phyloP scores from a whole-genome alignment of 2,797 vertebrate species.

The Hybognathus amarus region DNA sequence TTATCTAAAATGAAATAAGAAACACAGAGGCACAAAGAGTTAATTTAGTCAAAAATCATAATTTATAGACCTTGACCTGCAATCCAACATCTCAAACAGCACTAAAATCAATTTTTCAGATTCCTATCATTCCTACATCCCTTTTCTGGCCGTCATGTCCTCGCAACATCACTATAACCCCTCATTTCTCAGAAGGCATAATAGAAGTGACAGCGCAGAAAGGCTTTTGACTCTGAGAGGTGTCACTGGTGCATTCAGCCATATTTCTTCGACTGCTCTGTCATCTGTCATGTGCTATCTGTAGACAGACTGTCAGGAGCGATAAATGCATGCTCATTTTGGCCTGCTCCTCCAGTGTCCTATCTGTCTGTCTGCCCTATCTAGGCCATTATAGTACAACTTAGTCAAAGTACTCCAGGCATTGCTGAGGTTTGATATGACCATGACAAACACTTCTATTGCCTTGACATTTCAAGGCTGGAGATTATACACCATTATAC shows the following conservation, averaged over 20 bases:
- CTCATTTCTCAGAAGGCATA: constrained; percentile 32
- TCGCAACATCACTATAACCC: constrained; percentile 2
- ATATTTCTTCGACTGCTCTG: constrained; percentile 43
- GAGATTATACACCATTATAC: constrained; percentile 44
- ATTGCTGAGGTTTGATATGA: constrained; percentile 46
- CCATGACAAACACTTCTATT: constrained; percentile 37
- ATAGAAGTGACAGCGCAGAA: constrained; percentile 49
- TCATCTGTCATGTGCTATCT: constrained; percentile 59
- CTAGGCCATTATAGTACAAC: constrained; percentile 53
- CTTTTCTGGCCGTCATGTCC: background rate
- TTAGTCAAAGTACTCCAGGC: constrained; percentile 49
- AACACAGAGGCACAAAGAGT: background rate
- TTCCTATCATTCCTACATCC: constrained; percentile 9
- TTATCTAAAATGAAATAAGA: background rate
- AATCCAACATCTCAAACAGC: background rate
- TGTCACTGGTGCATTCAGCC: constrained; percentile 52
- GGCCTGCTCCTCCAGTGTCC: constrained; percentile 46
- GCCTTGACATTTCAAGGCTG: constrained; percentile 45
- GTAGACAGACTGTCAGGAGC: constrained; percentile 59
- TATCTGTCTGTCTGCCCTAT: constrained; percentile 55
- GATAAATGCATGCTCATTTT: constrained; percentile 54
- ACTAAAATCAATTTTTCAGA: background rate
- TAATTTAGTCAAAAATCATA: background rate
- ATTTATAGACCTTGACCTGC: constrained; percentile 3
- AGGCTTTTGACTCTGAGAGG: constrained; percentile 47